phyloP scores from a whole-genome alignment of 2,797 vertebrate genomes.

The Toxotes lorentzi region DNA sequence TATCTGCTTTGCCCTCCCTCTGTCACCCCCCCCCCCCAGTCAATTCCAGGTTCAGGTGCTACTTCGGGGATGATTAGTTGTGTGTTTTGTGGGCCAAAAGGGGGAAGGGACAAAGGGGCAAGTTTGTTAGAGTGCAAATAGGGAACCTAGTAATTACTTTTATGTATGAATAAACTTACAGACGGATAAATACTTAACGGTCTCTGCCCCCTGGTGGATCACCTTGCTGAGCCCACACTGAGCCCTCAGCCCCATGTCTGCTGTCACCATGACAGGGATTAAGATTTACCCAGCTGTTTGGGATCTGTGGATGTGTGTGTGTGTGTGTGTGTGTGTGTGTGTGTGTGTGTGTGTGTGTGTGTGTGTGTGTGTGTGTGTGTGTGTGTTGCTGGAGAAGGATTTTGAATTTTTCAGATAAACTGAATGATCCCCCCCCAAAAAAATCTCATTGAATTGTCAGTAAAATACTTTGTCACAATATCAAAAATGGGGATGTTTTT shows the following conservation, averaged over 20 bases:
- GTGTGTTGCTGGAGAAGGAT: constrained; percentile 8
- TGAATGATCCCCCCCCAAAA: no score
- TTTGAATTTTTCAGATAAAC: not conserved
- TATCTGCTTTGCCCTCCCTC: constrained; percentile 40
- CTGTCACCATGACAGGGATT: constrained; percentile 44
- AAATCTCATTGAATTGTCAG: no score
- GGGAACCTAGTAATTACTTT: constrained; percentile 24
- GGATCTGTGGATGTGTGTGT: constrained; percentile 43
- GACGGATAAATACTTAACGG: constrained; percentile 12
- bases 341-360: no score
- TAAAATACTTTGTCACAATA: no score
- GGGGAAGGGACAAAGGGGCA: not conserved
- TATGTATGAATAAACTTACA: constrained; percentile 4
- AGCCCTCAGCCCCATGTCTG: constrained; percentile 45
- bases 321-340: no score
- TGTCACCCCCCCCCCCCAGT: constrained; percentile 14
- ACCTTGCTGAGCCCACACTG: constrained; percentile 52
- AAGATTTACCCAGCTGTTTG: constrained; percentile 78
- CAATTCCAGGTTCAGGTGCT: constrained; percentile 58
- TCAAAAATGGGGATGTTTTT: no score
- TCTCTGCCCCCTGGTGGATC: constrained; percentile 51
- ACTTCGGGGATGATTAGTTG: constrained; percentile 61
- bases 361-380: not conserved
- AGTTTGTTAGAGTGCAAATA: constrained; percentile 13
- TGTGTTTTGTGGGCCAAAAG: constrained; percentile 53